Evolutionary conservation across 2,888 invertebrate genomes (phyloP).

Genomic region (Hipparchia sbordonii): DNA sequence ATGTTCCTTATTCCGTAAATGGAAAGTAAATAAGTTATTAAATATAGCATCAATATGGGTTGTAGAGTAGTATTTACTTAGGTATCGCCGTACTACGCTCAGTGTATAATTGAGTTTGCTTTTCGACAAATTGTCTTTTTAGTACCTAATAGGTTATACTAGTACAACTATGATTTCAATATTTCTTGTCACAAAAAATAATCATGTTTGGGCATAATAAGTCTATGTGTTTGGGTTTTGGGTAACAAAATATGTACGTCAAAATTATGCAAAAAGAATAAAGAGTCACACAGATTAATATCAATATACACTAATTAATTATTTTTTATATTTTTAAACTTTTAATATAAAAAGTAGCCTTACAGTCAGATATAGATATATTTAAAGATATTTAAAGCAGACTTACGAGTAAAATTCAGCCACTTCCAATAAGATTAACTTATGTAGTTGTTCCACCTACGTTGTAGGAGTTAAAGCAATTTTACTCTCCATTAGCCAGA

Average conservation of each 20-base stretch:
- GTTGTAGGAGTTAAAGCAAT: constrained; percentile 16
- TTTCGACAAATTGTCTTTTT: constrained; percentile 3
- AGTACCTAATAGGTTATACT: background rate
- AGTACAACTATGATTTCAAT: background rate
- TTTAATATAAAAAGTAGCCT: too few species aligned
- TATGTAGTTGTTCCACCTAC: constrained; percentile 3
- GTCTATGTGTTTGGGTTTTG: too few species aligned
- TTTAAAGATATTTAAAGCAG: too few species aligned
- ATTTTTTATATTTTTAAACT: too few species aligned
- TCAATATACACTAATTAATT: too few species aligned
- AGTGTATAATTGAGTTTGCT: background rate
- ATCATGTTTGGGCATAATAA: too few species aligned
- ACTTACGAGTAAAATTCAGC: too few species aligned
- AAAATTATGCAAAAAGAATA: too few species aligned
- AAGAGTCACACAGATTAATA: too few species aligned
- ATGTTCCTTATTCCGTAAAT: background rate
- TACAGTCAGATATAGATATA: too few species aligned
- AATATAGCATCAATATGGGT: background rate
- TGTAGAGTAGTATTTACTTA: background rate
- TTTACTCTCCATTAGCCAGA: constrained; percentile 26
- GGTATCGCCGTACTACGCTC: background rate
- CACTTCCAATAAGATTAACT: background rate
- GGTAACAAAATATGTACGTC: too few species aligned
- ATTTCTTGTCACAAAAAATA: background rate
- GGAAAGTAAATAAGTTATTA: background rate